Percentiles rank a stretch among this genome's conserved stretches.
Evolutionary conservation across 2,797 vertebrate genomes (phyloP).

Genomic region (Urophycis tenuis): DNA sequence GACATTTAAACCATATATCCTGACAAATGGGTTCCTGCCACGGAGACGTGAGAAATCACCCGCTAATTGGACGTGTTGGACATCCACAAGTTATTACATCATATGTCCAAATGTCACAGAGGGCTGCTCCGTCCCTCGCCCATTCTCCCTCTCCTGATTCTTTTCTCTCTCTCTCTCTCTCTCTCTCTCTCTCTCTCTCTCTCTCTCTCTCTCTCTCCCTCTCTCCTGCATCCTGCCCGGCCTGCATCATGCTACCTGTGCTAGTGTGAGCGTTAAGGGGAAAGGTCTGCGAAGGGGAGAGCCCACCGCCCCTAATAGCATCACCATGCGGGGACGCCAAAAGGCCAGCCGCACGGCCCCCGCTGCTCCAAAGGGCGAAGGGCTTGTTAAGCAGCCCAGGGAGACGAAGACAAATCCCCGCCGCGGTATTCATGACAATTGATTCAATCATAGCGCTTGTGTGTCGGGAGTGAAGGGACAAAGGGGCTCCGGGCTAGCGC

Average conservation of each 20-base stretch:
- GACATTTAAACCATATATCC: conserved; percentile 56
- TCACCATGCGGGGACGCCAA: conserved; percentile 47
- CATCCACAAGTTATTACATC: conserved; percentile 42
- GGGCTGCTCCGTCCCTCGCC: not conserved
- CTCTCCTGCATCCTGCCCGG: conserved; percentile 24
- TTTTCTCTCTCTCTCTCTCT: not conserved
- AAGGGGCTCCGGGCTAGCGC: too few relatives aligned
- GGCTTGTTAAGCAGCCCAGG: conserved; percentile 41
- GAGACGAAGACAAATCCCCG: conserved; percentile 34
- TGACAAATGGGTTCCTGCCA: conserved; percentile 50
- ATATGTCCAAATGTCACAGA: conserved; percentile 60
- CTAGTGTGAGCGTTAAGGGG: conserved; percentile 52
- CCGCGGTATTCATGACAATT: conserved; percentile 46
- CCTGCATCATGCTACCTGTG: conserved; percentile 39
- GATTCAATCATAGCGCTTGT: conserved; percentile 46
- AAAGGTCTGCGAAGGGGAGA: conserved; percentile 55
- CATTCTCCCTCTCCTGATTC: not conserved
- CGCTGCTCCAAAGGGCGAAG: conserved; percentile 51
- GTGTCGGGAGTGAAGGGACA: conserved; percentile 29
- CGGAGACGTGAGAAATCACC: not conserved
- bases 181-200: not conserved
- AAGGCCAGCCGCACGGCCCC: conserved; percentile 56
- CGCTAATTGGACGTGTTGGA: conserved; percentile 48
- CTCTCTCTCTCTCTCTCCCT: conserved; percentile 7
- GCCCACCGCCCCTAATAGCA: conserved; percentile 45